A percentile compares a stretch with the other conserved stretches of the same genome.
Evolutionary conservation across 2,888 invertebrate genomes (phyloP).

Genomic region (Lasioglossum vierecki): DNA sequence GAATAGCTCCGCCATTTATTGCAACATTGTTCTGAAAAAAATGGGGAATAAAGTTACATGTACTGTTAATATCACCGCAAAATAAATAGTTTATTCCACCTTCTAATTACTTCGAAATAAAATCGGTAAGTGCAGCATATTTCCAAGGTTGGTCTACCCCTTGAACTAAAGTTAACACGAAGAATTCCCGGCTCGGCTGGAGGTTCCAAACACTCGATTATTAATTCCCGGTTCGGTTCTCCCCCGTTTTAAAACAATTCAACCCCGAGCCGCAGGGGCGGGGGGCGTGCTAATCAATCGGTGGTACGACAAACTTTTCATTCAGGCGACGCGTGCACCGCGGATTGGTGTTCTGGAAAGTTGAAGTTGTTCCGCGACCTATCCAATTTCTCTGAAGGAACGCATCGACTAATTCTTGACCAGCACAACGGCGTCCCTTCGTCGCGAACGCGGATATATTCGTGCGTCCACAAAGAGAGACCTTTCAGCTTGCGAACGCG

Average conservation of each 20-base stretch:
- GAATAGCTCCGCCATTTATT: not conserved
- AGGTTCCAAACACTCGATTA: slow-evolving; percentile 16
- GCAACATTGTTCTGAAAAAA: not conserved
- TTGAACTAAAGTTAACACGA: not conserved
- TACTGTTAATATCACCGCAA: accelerated
- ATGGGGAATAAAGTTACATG: not conserved
- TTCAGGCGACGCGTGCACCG: slow-evolving; percentile 13
- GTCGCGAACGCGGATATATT: slow-evolving; percentile 5
- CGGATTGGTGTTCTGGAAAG: slow-evolving; percentile 20
- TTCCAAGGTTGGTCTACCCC: not conserved
- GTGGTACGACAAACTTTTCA: slow-evolving; percentile 24
- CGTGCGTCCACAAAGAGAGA: slow-evolving; percentile 27
- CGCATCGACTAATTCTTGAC: slow-evolving; percentile 59
- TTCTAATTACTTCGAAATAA: not conserved
- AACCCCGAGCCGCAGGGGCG: not conserved
- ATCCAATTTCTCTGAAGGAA: slow-evolving; percentile 34
- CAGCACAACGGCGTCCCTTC: slow-evolving; percentile 47
- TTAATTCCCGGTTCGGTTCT: slow-evolving; percentile 21
- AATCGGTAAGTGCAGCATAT: not conserved
- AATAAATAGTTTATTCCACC: not conserved
- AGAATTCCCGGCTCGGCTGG: slow-evolving; percentile 7
- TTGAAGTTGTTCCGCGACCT: slow-evolving; percentile 39
- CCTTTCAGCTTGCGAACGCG: slow-evolving; percentile 23
- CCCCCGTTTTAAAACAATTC: slow-evolving; percentile 39
- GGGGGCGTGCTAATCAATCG: slow-evolving; percentile 33